phyloP scores from a whole-genome alignment of 2,888 invertebrate genomes.

The Congeria kusceri region DNA sequence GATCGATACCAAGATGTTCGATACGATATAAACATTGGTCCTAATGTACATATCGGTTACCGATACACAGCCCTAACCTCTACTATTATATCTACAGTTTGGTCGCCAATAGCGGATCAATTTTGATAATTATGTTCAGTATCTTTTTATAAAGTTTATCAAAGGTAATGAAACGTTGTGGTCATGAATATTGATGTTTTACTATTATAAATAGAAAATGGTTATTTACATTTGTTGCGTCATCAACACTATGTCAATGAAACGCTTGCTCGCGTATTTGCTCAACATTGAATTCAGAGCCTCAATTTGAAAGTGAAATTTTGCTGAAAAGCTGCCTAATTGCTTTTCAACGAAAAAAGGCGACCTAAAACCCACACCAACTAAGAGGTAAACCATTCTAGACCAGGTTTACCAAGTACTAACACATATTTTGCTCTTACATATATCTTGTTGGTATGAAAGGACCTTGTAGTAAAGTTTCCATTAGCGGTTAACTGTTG shows the following conservation, averaged over 20 bases:
- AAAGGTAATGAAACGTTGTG: not conserved
- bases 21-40: too few relatives aligned
- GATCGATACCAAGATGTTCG: too few relatives aligned
- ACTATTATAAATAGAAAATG: not conserved
- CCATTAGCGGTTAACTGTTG: not conserved
- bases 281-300: not conserved
- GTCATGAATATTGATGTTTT: not conserved
- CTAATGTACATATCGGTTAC: too few relatives aligned
- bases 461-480: not conserved
- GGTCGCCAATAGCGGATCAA: not conserved
- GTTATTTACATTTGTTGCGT: not conserved
- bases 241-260: not conserved
- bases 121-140: not conserved
- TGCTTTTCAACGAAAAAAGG: not conserved
- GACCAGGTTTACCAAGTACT: not conserved
- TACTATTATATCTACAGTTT: too few relatives aligned
- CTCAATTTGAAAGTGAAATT: too few relatives aligned
- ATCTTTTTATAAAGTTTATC: not conserved
- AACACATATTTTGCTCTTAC: not conserved
- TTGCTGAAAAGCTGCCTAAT: not conserved
- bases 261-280: not conserved
- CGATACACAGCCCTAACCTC: too few relatives aligned
- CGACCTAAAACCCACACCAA: not conserved
- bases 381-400: not conserved
- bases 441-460: not conserved